phyloP scores from a whole-genome alignment of 1,140 invertebrate genomes.

The Capitella teleta region DNA sequence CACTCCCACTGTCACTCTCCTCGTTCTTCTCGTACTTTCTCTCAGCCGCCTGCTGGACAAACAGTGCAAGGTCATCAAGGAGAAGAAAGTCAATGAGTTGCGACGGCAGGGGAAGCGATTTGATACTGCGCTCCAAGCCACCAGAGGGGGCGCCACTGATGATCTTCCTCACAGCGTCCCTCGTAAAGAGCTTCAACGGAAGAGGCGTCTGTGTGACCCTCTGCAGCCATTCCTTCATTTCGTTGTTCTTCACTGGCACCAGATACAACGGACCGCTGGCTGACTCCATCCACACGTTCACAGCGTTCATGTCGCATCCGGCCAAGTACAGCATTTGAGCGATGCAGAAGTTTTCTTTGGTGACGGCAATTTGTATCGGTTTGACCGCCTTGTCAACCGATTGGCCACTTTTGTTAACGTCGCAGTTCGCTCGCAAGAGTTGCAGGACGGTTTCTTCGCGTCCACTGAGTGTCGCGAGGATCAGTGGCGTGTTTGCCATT shows the following conservation, averaged over 20 bases:
- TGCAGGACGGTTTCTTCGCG: neutral
- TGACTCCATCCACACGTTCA: neutral
- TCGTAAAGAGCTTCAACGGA: neutral
- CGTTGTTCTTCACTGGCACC: too few relatives aligned
- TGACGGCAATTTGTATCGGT: neutral
- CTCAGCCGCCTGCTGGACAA: too few relatives aligned
- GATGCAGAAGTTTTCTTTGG: neutral
- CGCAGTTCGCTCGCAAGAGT: neutral
- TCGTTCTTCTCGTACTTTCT: too few relatives aligned
- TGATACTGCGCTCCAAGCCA: too few relatives aligned
- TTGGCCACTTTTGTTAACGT: neutral
- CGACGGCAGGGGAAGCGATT: too few relatives aligned
- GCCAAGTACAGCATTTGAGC: neutral
- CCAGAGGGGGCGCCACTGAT: neutral
- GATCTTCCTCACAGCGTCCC: neutral
- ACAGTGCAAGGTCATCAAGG: too few relatives aligned
- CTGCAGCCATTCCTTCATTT: neutral
- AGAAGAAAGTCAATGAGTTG: too few relatives aligned
- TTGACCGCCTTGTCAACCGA: too few relatives aligned
- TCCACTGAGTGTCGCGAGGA: neutral
- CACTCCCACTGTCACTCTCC: too few relatives aligned
- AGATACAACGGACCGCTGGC: too few relatives aligned
- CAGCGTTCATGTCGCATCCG: slow-evolving; percentile 1
- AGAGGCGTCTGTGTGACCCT: neutral
- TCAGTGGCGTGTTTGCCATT: neutral